Evolutionary conservation across 2,113 vertebrate species (phyloP), one percentile per base, ranked within the genome.

Genomic region (Aepyceros melampus): DNA sequence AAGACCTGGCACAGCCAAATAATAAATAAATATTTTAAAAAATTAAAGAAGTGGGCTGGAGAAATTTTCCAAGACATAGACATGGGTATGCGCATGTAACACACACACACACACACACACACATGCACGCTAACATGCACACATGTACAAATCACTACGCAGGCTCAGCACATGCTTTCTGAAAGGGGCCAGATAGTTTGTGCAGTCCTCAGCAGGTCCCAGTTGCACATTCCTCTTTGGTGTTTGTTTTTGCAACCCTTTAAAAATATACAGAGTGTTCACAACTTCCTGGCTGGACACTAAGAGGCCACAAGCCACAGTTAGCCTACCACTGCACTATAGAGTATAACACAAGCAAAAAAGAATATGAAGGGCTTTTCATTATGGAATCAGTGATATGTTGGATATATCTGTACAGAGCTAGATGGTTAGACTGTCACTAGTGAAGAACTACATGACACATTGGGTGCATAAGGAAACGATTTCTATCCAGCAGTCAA

Each of bases 321-420:
- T 88, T 94, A 60, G 51, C 36, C 83, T 76, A 23, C 6, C 33
- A 23, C 33, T 91, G 21, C 33, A n/a, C 31, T 93, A 40, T 3
- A 74, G 36, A 93, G 23, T 82, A 55, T 62, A 91, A 91, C 29
- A 31, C 16, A 88, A 74, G 56, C 27, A 82, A 88, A 88, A 96
- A 78, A 36, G 25, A 92, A 60, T 78, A 76, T 40, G 5, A 89
- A 60, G 49, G 40, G 7, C 33, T 62, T 16, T 85, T 93, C 27
- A 60, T 49, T 51, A 36, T 45, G 45, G 67, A 55, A 78, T 74
- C 60, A 36, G 7, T 88, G 31, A 29, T 51, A 83, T 36, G 27
- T 36, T 89, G 16, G 89, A 81, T 89, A 83, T 23, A 83, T 83
- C 53, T 55, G 23, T 83, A n/a, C 6, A 74, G 3, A 89, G 31